phyloP scores from a whole-genome alignment of 2,797 vertebrate species.

The Lates japonicus region DNA sequence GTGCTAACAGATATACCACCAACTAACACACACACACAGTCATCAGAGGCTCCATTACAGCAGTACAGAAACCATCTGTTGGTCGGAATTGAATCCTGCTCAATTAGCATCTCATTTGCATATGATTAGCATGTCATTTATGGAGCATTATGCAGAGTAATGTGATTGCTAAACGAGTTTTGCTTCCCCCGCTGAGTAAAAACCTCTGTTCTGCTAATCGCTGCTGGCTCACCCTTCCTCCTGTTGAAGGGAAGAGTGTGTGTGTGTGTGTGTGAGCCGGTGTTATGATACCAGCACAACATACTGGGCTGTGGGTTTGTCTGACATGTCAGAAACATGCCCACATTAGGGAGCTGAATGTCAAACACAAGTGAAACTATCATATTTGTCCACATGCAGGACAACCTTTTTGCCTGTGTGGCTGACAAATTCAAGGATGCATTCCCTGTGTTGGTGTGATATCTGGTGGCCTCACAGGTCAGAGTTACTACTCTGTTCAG shows the following conservation, averaged over 20 bases:
- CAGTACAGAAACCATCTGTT: slow-evolving; percentile 73
- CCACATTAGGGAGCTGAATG: background rate
- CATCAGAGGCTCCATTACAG: slow-evolving; percentile 63
- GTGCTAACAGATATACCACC: slow-evolving; percentile 10
- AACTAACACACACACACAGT: slow-evolving; percentile 16
- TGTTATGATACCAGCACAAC: background rate
- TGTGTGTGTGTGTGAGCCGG: background rate
- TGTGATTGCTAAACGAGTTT: slow-evolving; percentile 68
- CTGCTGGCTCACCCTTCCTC: slow-evolving; percentile 41
- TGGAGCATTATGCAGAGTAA: slow-evolving; percentile 69
- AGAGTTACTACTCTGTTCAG: background rate
- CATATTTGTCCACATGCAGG: background rate
- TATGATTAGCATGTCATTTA: slow-evolving; percentile 74
- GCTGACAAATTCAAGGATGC: background rate
- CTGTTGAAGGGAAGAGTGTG: background rate
- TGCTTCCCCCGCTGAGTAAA: slow-evolving; percentile 59
- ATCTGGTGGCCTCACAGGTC: background rate
- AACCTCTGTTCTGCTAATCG: slow-evolving; percentile 72
- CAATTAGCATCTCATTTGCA: slow-evolving; percentile 76
- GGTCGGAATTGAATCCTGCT: slow-evolving; percentile 67
- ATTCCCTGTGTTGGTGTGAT: background rate
- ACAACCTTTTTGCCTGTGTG: no score
- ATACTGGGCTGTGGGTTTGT: background rate
- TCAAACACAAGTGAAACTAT: background rate
- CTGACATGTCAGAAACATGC: no score